These are phyloP conservation scores for Cotesia vestalis DNA, from an alignment of 1,140 invertebrate species.

Conservation along the genomic window DNA sequence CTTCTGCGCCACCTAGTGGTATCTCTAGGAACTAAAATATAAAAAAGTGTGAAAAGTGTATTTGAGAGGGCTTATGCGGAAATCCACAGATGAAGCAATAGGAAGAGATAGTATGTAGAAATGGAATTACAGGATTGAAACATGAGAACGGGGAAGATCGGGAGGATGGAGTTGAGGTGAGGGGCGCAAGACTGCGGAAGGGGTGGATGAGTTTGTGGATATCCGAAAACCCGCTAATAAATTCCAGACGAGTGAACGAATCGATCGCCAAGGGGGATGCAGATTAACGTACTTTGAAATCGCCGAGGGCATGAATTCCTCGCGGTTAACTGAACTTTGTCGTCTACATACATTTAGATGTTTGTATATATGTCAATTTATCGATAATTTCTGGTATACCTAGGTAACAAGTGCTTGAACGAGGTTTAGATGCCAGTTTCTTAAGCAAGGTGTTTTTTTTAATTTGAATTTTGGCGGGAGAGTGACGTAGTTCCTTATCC, in stretches of 20 bases:
- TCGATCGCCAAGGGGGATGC: constrained; percentile 26
- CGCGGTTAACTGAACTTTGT: constrained; percentile 6
- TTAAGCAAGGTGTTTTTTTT: too few relatives aligned
- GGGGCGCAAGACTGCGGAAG: not conserved
- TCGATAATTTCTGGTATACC: too few relatives aligned
- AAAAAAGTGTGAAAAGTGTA: too few relatives aligned
- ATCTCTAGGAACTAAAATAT: too few relatives aligned
- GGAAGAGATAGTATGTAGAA: not conserved
- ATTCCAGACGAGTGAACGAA: constrained; percentile 30
- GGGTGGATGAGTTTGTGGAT: constrained; percentile 17
- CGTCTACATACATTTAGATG: not conserved
- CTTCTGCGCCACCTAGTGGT: too few relatives aligned
- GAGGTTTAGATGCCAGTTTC: too few relatives aligned
- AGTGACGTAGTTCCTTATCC: too few relatives aligned
- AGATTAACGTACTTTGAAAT: constrained; percentile 36
- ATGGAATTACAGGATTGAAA: not conserved
- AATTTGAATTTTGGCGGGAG: too few relatives aligned
- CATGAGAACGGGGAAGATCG: constrained; percentile 9
- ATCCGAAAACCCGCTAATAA: constrained; percentile 38
- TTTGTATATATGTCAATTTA: not conserved
- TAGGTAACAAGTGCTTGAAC: too few relatives aligned
- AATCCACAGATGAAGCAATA: not conserved
- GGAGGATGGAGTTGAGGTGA: constrained; percentile 26
- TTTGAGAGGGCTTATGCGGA: too few relatives aligned
- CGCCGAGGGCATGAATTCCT: constrained; percentile 11